Evolutionary conservation across 2,888 invertebrate species (phyloP).

Genomic region (Morinoia aosen): DNA sequence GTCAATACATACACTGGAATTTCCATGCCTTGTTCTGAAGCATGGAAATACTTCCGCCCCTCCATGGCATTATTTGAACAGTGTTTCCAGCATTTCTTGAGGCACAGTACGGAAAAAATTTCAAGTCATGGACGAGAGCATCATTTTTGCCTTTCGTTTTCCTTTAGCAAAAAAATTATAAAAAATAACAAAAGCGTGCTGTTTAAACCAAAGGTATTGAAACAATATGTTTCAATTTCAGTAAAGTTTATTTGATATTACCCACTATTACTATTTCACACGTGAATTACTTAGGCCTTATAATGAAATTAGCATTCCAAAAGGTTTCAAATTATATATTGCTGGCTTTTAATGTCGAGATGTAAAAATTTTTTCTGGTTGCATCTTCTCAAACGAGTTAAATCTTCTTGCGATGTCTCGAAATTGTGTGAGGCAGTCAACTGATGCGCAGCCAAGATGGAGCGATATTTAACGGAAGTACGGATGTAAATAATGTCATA

Average conservation of each 20-base stretch:
- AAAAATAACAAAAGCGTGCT: no score
- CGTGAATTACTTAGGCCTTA: background rate
- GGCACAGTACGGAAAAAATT: no score
- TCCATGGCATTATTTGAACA: background rate
- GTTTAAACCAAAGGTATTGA: no score
- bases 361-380: background rate
- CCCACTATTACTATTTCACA: background rate
- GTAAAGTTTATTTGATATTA: background rate
- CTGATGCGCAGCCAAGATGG: background rate
- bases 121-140: no score
- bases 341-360: background rate
- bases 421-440: background rate
- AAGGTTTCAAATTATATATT: background rate
- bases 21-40: background rate
- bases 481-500: background rate
- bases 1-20: background rate
- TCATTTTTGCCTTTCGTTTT: no score
- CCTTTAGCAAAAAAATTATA: no score
- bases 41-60: background rate
- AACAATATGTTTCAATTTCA: no score
- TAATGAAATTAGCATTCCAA: background rate
- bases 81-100: no score
- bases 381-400: background rate
- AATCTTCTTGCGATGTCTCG: background rate
- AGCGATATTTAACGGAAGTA: background rate